phyloP scores from a whole-genome alignment of 2,888 invertebrate species.

The Abrostola tripartita region DNA sequence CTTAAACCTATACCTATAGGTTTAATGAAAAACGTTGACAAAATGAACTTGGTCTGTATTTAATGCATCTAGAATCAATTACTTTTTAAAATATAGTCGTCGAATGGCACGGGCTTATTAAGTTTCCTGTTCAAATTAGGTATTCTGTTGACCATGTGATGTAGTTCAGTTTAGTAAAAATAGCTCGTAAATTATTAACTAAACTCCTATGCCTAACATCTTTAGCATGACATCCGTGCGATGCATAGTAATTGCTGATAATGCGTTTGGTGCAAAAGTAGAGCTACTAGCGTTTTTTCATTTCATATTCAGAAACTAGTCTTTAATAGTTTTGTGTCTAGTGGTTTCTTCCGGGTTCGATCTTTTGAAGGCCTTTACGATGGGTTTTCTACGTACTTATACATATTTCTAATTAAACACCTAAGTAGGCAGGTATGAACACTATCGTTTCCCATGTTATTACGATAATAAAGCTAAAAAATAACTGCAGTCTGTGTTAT shows the following conservation, averaged over 20 bases:
- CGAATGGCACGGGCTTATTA: slow-evolving; percentile 8
- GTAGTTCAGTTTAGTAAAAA: slow-evolving; percentile 51
- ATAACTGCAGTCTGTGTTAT: too few relatives aligned
- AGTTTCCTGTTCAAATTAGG: slow-evolving; percentile 24
- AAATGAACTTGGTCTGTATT: slow-evolving; percentile 21
- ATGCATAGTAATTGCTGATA: slow-evolving; percentile 64
- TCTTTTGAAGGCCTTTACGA: too few relatives aligned
- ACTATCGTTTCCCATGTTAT: too few relatives aligned
- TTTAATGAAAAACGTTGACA: slow-evolving; percentile 47
- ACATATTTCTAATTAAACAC: too few relatives aligned
- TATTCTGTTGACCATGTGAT: slow-evolving; percentile 41
- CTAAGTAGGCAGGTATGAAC: too few relatives aligned
- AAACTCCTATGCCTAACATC: slow-evolving; percentile 59
- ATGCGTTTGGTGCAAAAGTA: slow-evolving; percentile 44
- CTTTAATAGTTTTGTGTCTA: too few relatives aligned
- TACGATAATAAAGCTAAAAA: too few relatives aligned
- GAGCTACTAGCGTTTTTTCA: slow-evolving; percentile 30
- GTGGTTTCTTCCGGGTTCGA: too few relatives aligned
- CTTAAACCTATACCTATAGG: slow-evolving; percentile 47
- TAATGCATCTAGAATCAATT: slow-evolving; percentile 11
- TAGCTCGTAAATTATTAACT: slow-evolving; percentile 55
- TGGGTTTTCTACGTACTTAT: too few relatives aligned
- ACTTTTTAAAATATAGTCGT: slow-evolving; percentile 1
- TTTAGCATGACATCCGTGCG: slow-evolving; percentile 56
- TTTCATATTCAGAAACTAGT: background rate